Conservation (phyloP, 1,140 invertebrate species). For the Pseudomyrmex gracilis region DNA sequence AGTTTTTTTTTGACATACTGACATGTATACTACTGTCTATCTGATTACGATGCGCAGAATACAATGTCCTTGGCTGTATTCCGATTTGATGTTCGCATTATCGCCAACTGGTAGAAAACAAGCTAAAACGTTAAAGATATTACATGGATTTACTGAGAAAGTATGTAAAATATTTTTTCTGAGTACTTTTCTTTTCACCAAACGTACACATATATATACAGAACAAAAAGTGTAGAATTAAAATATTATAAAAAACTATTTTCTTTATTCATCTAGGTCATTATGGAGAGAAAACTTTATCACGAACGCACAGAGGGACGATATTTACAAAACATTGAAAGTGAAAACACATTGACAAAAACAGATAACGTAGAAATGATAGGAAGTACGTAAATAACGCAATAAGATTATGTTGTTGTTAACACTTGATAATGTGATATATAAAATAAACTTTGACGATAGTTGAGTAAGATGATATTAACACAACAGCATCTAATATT, state of each 20-base stretch:
- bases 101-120: conserved; percentile 85
- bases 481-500: no score
- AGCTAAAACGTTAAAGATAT: conserved; percentile 86
- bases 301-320: conserved; percentile 67
- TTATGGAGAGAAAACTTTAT: conserved; percentile 73
- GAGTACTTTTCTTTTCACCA: background rate
- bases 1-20: no score
- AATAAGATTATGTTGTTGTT: no score
- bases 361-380: background rate
- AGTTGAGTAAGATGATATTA: no score
- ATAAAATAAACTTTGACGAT: no score
- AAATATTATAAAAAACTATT: background rate
- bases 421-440: no score
- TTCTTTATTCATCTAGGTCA: conserved; percentile 62
- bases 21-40: background rate
- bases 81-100: conserved; percentile 85
- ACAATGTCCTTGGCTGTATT: conserved; percentile 87
- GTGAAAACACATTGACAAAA: background rate
- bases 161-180: conserved; percentile 81
- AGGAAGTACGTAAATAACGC: no score
- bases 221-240: background rate
- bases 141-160: conserved; percentile 89
- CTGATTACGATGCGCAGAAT: conserved; percentile 79
- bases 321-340: conserved; percentile 54
- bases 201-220: no score